Percentiles rank a stretch among this genome's conserved stretches.
Conservation (phyloP, 1,140 invertebrate species). For the Laupala kohalensis region DNA sequence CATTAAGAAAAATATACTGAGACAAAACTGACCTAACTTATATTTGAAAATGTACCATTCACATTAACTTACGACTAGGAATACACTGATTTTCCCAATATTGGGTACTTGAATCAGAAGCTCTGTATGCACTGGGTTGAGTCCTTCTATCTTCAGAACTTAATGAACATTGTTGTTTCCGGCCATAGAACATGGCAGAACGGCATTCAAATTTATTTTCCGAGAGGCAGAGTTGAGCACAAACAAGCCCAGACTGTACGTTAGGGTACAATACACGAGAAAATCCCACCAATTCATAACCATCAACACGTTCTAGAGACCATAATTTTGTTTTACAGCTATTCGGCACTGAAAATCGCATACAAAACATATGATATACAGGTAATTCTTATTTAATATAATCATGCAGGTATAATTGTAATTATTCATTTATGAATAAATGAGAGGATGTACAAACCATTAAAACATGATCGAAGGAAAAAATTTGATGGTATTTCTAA, state of each 20-base stretch:
- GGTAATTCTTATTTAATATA: not conserved
- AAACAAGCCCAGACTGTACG: conserved; percentile 24
- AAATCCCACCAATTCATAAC: conserved; percentile 29
- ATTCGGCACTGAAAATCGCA: conserved; percentile 17
- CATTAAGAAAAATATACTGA: too few relatives aligned
- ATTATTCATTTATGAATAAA: not conserved
- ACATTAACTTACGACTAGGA: conserved; percentile 3
- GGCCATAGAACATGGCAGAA: conserved; percentile 20
- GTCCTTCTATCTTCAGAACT: conserved; percentile 35
- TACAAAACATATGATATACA: not conserved
- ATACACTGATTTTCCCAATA: conserved; percentile 42
- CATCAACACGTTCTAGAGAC: conserved; percentile 29
- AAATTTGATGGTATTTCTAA: too few relatives aligned
- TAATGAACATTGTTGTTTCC: conserved; percentile 26
- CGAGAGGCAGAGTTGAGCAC: conserved; percentile 29
- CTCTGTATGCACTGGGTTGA: conserved; percentile 33
- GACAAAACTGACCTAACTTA: too few relatives aligned
- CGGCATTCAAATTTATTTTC: conserved; percentile 24
- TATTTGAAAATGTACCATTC: too few relatives aligned
- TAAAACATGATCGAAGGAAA: conserved; percentile 5
- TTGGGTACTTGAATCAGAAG: conserved; percentile 27
- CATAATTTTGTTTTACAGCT: conserved; percentile 24
- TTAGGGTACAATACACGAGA: conserved; percentile 24
- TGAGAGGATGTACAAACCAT: not conserved
- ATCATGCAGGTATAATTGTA: not conserved